Percentiles rank a stretch among this genome's conserved stretches.
These are phyloP conservation scores for Sigmodon hispidus DNA, from an alignment of 2,113 vertebrate species.

Conservation along the genomic window DNA sequence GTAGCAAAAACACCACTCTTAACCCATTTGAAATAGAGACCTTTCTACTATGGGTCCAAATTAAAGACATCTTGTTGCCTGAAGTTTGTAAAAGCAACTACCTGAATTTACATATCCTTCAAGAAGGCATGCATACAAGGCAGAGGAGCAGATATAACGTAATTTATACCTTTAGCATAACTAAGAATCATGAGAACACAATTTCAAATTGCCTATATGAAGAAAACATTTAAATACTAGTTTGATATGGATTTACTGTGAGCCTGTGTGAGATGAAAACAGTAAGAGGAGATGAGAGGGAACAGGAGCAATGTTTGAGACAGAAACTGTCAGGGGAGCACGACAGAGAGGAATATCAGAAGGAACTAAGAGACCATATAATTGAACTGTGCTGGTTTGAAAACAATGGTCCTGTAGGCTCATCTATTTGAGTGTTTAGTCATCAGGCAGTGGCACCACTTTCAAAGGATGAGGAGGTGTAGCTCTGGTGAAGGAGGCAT, in stretches of 20 bases:
- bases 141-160: not conserved
- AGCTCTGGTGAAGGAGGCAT: not conserved
- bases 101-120: constrained; percentile 35
- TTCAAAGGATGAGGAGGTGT: not conserved
- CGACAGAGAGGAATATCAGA: not conserved
- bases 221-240: constrained; percentile 22
- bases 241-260: constrained; percentile 49
- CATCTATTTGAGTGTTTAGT: not conserved
- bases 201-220: not conserved
- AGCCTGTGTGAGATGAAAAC: not conserved
- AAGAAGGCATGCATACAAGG: constrained; percentile 2
- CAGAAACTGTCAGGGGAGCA: no score
- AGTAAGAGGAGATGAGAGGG: not conserved
- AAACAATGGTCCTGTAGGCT: not conserved
- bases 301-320: not conserved
- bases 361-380: not conserved
- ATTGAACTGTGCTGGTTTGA: not conserved
- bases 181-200: not conserved
- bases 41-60: not conserved
- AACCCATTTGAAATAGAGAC: not conserved
- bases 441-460: not conserved
- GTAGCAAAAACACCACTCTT: not conserved
- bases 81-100: not conserved
- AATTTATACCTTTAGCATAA: not conserved
- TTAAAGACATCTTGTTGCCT: not conserved